Evolutionary conservation across 1,140 invertebrate species (phyloP).

Genomic region (Trichoplusia ni): DNA sequence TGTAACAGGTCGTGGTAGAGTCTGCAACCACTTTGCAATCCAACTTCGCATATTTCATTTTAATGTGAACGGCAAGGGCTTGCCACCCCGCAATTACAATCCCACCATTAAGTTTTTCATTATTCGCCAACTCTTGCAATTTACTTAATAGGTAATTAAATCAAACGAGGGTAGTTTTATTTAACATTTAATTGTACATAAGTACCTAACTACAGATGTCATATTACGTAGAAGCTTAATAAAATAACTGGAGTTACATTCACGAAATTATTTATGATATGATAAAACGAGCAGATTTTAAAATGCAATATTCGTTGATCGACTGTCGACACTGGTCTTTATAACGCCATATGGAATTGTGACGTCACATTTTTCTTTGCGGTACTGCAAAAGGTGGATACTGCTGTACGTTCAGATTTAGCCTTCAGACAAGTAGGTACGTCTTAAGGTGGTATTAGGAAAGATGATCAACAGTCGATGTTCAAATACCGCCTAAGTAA

Average conservation of each 20-base stretch:
- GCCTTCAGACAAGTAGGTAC: too few species aligned
- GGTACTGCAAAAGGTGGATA: too few species aligned
- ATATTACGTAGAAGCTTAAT: constrained; percentile 62
- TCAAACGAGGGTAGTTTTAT: constrained; percentile 41
- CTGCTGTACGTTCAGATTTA: too few species aligned
- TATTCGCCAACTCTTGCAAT: constrained; percentile 33
- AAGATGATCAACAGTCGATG: background rate
- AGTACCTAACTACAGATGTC: constrained; percentile 46
- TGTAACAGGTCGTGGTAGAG: too few species aligned
- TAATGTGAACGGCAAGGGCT: constrained; percentile 38
- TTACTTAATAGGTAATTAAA: constrained; percentile 18
- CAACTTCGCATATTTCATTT: constrained; percentile 52
- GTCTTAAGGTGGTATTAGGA: too few species aligned
- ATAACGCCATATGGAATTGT: too few species aligned
- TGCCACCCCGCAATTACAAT: constrained; percentile 36
- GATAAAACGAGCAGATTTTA: constrained; percentile 11
- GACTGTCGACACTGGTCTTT: background rate
- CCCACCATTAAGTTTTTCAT: constrained; percentile 37
- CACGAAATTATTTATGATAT: constrained; percentile 28
- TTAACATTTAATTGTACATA: constrained; percentile 73
- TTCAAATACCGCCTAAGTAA: background rate
- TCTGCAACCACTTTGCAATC: constrained; percentile 41
- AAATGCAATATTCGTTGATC: background rate
- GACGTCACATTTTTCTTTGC: too few species aligned
- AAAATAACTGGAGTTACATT: constrained; percentile 53